Evolutionary conservation across 1,140 invertebrate species (phyloP).

Genomic region (Choristoneura fumiferana): DNA sequence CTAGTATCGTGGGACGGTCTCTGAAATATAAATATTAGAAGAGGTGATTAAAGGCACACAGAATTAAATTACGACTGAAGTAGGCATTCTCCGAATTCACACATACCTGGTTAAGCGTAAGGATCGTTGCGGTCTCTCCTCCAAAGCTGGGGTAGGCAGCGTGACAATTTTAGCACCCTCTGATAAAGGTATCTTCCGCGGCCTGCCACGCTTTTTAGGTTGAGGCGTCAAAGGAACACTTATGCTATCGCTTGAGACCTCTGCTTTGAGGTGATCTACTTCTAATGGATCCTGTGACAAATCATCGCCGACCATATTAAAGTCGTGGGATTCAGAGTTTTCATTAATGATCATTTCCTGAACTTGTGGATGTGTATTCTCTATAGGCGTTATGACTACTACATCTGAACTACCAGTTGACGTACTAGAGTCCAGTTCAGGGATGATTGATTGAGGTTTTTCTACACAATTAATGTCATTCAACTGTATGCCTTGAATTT

Average conservation of each 20-base stretch:
- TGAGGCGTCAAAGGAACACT: slow-evolving; percentile 60
- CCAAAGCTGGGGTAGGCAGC: slow-evolving; percentile 61
- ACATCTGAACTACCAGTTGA: slow-evolving; percentile 60
- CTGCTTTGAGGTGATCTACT: slow-evolving; percentile 49
- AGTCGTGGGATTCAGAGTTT: slow-evolving; percentile 67
- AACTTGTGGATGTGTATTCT: slow-evolving; percentile 54
- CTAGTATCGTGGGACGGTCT: slow-evolving; percentile 64
- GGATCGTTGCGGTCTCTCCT: slow-evolving; percentile 70
- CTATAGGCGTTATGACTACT: slow-evolving; percentile 38
- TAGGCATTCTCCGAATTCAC: background rate
- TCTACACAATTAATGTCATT: slow-evolving; percentile 54
- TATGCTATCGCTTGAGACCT: slow-evolving; percentile 33
- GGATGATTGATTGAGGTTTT: slow-evolving; percentile 47
- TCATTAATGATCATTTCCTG: slow-evolving; percentile 72
- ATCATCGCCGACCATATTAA: slow-evolving; percentile 56
- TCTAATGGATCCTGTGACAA: slow-evolving; percentile 72
- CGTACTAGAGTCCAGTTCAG: slow-evolving; percentile 66
- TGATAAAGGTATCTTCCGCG: slow-evolving; percentile 66
- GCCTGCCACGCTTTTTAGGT: slow-evolving; percentile 73
- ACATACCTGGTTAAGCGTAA: slow-evolving; percentile 66
- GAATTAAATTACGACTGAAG: too few species aligned
- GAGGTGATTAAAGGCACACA: too few species aligned
- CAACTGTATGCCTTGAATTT: slow-evolving; percentile 54
- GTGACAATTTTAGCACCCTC: slow-evolving; percentile 51
- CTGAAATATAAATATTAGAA: slow-evolving; percentile 41